phyloP scores from a whole-genome alignment of 2,888 invertebrate species.

The Timema podura region DNA sequence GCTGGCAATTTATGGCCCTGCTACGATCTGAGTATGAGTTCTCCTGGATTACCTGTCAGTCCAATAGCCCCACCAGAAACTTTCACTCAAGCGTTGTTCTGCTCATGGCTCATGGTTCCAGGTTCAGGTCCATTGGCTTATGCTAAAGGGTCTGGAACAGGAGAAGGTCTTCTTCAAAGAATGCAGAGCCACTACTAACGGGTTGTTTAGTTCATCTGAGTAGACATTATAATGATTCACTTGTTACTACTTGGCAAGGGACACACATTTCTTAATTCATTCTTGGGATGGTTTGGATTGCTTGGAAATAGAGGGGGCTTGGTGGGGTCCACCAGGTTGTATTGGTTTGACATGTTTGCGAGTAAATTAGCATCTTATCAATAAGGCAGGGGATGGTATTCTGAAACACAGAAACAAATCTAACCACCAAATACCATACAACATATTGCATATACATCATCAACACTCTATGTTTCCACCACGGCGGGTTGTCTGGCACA shows the following conservation, averaged over 20 bases:
- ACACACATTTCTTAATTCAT: neutral
- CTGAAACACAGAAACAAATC: no score
- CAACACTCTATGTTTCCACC: no score
- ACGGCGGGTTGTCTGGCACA: no score
- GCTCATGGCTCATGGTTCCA: conserved; percentile 15
- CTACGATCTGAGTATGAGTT: conserved; percentile 14
- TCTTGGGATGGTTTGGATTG: neutral
- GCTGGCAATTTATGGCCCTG: conserved; percentile 18
- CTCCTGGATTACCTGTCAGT: neutral
- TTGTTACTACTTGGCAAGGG: neutral
- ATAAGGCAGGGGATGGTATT: neutral
- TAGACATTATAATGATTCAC: no score
- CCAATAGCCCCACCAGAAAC: conserved; percentile 3
- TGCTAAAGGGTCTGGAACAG: neutral
- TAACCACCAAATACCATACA: neutral
- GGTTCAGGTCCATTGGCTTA: neutral
- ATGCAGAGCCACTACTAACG: neutral
- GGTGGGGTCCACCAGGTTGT: neutral
- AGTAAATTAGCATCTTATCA: neutral
- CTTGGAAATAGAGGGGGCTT: neutral
- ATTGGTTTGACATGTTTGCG: neutral
- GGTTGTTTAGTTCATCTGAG: conserved; percentile 7
- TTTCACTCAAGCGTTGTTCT: conserved; percentile 16
- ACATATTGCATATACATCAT: no score
- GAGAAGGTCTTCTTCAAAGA: neutral